A percentile compares a stretch with the other conserved stretches of the same genome.
These are phyloP conservation scores for Drosophila ananassae DNA, from an alignment of 1,140 invertebrate genomes.

Conservation along the genomic window DNA sequence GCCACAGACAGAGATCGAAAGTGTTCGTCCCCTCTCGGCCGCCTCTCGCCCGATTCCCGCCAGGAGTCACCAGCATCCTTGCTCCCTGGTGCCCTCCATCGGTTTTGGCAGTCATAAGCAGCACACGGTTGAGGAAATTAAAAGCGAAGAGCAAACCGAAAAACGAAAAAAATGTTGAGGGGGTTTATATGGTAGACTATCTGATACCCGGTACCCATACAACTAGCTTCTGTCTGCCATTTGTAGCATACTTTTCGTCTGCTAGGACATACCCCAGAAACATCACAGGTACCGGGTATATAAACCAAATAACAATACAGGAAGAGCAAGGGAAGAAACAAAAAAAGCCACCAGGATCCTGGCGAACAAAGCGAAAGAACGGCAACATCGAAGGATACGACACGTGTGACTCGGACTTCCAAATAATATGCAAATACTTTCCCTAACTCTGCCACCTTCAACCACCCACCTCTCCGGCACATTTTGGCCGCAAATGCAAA, in stretches of 20 bases:
- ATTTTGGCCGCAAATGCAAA: conserved; percentile 54
- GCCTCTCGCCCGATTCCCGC: neutral
- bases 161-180: conserved; percentile 9
- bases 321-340: conserved; percentile 18
- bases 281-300: neutral
- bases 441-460: conserved; percentile 33
- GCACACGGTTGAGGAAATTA: conserved; percentile 72
- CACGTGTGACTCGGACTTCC: conserved; percentile 71
- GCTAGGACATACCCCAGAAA: neutral
- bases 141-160: conserved; percentile 62
- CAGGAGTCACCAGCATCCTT: neutral
- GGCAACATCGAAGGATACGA: conserved; percentile 5
- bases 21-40: conserved; percentile 43
- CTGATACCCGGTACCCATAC: neutral
- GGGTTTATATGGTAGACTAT: neutral
- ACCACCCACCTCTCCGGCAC: neutral
- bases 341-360: conserved; percentile 24
- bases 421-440: conserved; percentile 79
- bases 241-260: neutral
- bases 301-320: conserved; percentile 27
- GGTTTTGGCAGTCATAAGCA: conserved; percentile 67
- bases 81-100: conserved; percentile 20
- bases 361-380: conserved; percentile 29
- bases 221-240: neutral
- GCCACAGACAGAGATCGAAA: conserved; percentile 82